Evolutionary conservation across 2,797 vertebrate genomes (phyloP), one percentile per base, ranked within the genome.

Genomic region (Gadopsis bispinosus): DNA sequence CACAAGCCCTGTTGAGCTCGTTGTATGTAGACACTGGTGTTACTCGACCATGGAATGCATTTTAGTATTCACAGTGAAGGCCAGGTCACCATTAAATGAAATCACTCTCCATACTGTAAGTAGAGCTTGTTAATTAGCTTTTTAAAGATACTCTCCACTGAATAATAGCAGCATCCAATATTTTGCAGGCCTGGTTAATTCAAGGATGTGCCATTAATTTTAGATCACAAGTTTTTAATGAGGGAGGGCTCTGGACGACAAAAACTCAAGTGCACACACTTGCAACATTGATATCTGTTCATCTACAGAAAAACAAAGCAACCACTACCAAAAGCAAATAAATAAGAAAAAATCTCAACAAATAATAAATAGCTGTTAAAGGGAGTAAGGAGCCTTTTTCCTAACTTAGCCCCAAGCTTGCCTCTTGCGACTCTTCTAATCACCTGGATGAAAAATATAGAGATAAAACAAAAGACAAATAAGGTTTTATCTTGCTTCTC

Each of bases 71-170:
- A 79, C 73, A 75, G 45, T 72, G 58, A 80, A 85, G 77, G 56
- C 69, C 9, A 2, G 80, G 71, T 76, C 81, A 76, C 56, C 45
- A 37, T 77, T 79, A 81, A 87, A 87, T 80, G 8, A 89, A 79
- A 39, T 81, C 69, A 74, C 73, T 79, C 54, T n/a, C 79, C 69
- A 43, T 67, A 75, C 78, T 83, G 83, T 85, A 84, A 87, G 80
- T 70, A 71, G 68, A 79, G 48, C 67, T 79, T 84, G 77, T 80
- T 90, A 90, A 89, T 83, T 91, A 70, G 80, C 73, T 83, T 81
- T 85, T 82, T 85, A 73, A 88, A 77, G 77, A 80, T 75, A 75
- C 73, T 70, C 79, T 85, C 69, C 65, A 29, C n/a, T 80, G 87
- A 85, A 89, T 88, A 83, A 73, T 58, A 73, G 83, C 67, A 13